These are phyloP conservation scores for Corythornis leucogaster DNA, from an alignment of 2,797 vertebrate species.

Conservation along the genomic window DNA sequence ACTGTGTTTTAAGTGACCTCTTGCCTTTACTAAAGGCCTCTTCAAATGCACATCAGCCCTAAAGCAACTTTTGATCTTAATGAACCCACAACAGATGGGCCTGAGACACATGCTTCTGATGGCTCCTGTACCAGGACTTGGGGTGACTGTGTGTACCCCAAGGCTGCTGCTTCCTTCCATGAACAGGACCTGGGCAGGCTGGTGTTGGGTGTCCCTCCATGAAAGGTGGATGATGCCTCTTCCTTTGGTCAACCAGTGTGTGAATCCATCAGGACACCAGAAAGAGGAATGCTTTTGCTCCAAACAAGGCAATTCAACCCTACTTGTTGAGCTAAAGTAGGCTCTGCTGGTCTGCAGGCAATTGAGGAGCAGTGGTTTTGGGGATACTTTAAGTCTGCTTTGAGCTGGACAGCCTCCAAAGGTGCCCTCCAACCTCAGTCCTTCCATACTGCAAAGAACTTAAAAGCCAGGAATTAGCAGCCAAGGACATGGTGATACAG, in stretches of 20 bases:
- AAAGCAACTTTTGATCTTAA: background rate
- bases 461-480: background rate
- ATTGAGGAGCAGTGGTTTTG: background rate
- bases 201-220: background rate
- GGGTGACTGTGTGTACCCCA: background rate
- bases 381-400: background rate
- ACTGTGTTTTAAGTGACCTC: background rate
- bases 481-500: background rate
- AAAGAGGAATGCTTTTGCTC: background rate
- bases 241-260: rapidly evolving
- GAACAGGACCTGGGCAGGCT: background rate
- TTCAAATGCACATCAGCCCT: background rate
- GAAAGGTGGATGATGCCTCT: background rate
- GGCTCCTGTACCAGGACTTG: background rate
- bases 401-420: background rate
- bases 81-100: background rate
- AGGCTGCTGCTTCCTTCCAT: background rate
- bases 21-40: background rate
- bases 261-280: background rate
- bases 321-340: background rate
- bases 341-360: background rate
- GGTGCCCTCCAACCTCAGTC: background rate
- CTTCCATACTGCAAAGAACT: background rate
- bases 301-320: background rate
- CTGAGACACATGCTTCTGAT: background rate